Evolutionary conservation across 2,113 vertebrate species (phyloP), one percentile per base, ranked within the genome.

Genomic region (Alces alces): DNA sequence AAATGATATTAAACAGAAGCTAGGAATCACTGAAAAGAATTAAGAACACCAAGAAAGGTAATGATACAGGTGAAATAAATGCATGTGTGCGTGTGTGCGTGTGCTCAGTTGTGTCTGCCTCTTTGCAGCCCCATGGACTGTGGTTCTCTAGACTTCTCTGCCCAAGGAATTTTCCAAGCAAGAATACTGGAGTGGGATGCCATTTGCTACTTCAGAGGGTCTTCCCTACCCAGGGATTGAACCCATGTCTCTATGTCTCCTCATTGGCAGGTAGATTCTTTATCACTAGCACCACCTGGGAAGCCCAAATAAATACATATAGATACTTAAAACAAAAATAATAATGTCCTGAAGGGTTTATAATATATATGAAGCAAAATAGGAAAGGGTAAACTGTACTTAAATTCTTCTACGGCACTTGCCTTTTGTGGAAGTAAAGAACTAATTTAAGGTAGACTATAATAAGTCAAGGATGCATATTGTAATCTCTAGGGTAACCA

Each of bases 401-500:
- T 89, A 89, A 94, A 86, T 66, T 33, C 3, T 60, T 96, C 13
- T 83, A 36, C 86, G 4, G 23, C 47, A 15, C 27, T 96, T 92
- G 17, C 15, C 87, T 73, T 96, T 91, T 89, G 66, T 66, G 57
- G 8, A 79, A 73, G 45, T 86, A 95, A 96, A 92, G 43, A 92
- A 89, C 61, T 89, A 95, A 95, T 95, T 93, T 95, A 93, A 89
- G 64, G 36, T 96, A 96, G 52, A 83, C 13, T 96, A 8, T 85
- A 95, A 76, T 91, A 96, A 97, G 36, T 93, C 60, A 97, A 95
- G 66, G 45, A 86, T 78, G 61, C 43, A 79, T 61, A 52, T 57
- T 92, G 28, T 97, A 95, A 79, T 96, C 92, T 96, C 84, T 47
- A 96, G 15, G 79, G 94, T 86, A 96, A 87, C 79, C 27, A 95